A percentile compares a stretch with the other conserved stretches of the same genome.
Evolutionary conservation across 2,113 vertebrate species (phyloP).

Genomic region (Brevimyrus niger): DNA sequence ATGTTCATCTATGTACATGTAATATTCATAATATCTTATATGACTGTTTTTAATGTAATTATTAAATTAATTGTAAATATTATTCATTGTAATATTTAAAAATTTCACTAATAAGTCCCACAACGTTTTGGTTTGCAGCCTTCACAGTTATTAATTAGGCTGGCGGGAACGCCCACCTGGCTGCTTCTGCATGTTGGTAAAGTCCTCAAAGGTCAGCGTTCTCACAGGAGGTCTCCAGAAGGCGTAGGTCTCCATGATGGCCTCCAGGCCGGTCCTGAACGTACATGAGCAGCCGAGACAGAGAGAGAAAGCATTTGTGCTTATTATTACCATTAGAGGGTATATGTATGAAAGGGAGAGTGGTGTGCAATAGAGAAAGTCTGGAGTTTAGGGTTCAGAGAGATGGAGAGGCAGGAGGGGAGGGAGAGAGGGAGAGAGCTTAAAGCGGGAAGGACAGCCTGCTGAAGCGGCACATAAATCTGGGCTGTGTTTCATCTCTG

Average conservation of each 20-base stretch:
- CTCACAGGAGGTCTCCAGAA: slow-evolving; percentile 98
- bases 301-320: neutral
- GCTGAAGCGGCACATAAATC: slow-evolving; percentile 54
- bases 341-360: slow-evolving; percentile 25
- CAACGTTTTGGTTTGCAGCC: neutral
- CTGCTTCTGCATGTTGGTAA: slow-evolving; percentile 98
- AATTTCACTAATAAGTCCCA: neutral
- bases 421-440: slow-evolving; percentile 24
- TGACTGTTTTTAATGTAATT: too few species aligned
- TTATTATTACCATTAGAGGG: neutral
- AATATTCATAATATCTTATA: neutral
- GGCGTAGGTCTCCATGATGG: slow-evolving; percentile 98
- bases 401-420: slow-evolving; percentile 28
- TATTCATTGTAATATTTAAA: neutral
- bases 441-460: slow-evolving; percentile 27
- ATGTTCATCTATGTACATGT: neutral
- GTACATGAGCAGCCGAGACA: neutral
- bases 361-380: slow-evolving; percentile 30
- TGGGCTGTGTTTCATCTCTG: slow-evolving; percentile 62
- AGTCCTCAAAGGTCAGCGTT: slow-evolving; percentile 95
- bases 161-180: slow-evolving; percentile 66
- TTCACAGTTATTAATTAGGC: slow-evolving; percentile 21
- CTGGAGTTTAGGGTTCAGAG: slow-evolving; percentile 30
- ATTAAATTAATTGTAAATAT: neutral
- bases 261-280: slow-evolving; percentile 89